Evolutionary conservation across 2,888 invertebrate species (phyloP).

Genomic region (Troides helena): DNA sequence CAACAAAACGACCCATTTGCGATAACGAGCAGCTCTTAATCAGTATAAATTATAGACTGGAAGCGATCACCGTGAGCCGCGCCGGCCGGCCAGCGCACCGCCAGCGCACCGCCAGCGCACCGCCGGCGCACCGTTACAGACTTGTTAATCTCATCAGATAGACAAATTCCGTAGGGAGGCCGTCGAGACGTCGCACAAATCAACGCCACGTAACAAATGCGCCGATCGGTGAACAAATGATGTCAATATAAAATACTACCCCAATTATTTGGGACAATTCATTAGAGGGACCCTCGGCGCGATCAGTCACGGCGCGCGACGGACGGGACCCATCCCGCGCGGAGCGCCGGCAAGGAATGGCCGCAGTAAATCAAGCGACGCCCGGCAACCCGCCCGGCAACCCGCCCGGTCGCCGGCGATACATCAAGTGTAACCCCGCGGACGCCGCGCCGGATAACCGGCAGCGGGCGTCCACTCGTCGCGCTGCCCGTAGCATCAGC

Average conservation of each 20-base stretch:
- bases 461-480: conserved; percentile 80
- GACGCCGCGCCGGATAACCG: conserved; percentile 80
- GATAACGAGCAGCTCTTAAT: conserved; percentile 24
- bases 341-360: conserved; percentile 77
- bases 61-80: conserved; percentile 11
- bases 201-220: conserved; percentile 71
- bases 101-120: not conserved
- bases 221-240: conserved; percentile 75
- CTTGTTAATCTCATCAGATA: conserved; percentile 42
- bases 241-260: conserved; percentile 76
- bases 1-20: conserved; percentile 28
- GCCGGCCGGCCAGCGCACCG: conserved; percentile 1
- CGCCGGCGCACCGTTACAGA: conserved; percentile 33
- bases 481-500: conserved; percentile 78
- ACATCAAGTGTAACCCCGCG: conserved; percentile 79
- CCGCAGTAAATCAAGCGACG: conserved; percentile 73
- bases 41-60: conserved; percentile 22
- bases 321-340: conserved; percentile 72
- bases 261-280: conserved; percentile 80
- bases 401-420: conserved; percentile 76
- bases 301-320: conserved; percentile 71
- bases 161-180: conserved; percentile 43
- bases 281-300: conserved; percentile 70
- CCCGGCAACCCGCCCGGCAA: conserved; percentile 76
- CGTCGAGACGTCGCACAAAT: conserved; percentile 74